These are phyloP conservation scores for Dinocampus coccinellae DNA, from an alignment of 2,888 invertebrate species.

Conservation along the genomic window DNA sequence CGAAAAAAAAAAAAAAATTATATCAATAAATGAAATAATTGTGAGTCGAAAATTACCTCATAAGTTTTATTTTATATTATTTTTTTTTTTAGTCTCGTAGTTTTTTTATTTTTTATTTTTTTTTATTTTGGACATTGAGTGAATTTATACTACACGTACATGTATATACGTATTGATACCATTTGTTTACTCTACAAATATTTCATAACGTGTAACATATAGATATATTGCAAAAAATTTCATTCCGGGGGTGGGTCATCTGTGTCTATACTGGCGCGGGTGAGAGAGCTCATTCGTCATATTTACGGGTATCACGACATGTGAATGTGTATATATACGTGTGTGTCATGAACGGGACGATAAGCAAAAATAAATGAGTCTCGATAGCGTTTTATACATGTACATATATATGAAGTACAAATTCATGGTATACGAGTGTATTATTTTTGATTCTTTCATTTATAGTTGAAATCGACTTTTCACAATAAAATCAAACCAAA, in stretches of 20 bases:
- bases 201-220: background rate
- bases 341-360: slow-evolving; percentile 38
- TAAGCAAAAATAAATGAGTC: slow-evolving; percentile 66
- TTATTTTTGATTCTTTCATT: slow-evolving; percentile 4
- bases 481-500: slow-evolving; percentile 8
- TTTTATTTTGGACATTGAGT: too few species aligned
- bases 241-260: background rate
- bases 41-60: too few species aligned
- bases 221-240: background rate
- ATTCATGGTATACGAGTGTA: background rate
- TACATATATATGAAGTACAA: slow-evolving; percentile 21
- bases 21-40: too few species aligned
- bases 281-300: slow-evolving; percentile 54
- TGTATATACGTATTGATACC: background rate
- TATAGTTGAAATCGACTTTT: slow-evolving; percentile 18
- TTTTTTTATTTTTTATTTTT: too few species aligned
- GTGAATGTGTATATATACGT: slow-evolving; percentile 10
- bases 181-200: background rate
- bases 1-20: too few species aligned
- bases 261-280: background rate
- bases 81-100: too few species aligned
- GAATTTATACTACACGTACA: too few species aligned
- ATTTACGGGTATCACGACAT: slow-evolving; percentile 55
- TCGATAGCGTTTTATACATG: slow-evolving; percentile 56
- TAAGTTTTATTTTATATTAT: too few species aligned